Percentiles rank a stretch among this genome's conserved stretches.
These are phyloP conservation scores for Ptychodera flava DNA, from an alignment of 35 echinoderm and acorn worm genomes.

Conservation along the genomic window DNA sequence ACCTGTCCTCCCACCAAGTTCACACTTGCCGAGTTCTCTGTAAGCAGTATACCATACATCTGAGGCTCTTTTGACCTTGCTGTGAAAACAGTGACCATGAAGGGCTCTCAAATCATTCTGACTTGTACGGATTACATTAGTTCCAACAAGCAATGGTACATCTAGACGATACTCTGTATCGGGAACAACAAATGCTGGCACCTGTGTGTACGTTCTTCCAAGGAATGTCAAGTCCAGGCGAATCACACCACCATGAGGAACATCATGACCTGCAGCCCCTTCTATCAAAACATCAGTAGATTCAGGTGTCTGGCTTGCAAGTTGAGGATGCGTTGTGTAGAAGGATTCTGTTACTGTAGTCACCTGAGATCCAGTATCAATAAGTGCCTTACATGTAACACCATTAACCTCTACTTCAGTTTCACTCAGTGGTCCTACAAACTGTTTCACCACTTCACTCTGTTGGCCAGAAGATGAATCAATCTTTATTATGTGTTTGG, in stretches of 20 bases:
- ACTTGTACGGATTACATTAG: conserved; percentile 9
- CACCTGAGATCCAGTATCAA: conserved; percentile 38
- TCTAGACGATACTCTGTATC: neutral
- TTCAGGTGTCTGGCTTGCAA: neutral
- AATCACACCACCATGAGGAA: conserved; percentile 3
- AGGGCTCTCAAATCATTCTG: neutral
- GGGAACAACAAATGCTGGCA: neutral
- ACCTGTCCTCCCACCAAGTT: neutral
- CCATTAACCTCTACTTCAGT: conserved; percentile 5
- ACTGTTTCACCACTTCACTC: neutral
- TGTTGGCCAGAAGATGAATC: too few species aligned
- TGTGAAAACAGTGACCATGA: neutral
- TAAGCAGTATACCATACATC: neutral
- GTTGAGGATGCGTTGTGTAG: neutral
- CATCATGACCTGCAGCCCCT: conserved; percentile 7
- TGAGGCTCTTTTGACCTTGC: neutral
- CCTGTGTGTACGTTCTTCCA: neutral
- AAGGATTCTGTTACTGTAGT: conserved; percentile 16
- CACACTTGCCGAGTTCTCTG: neutral
- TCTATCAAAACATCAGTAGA: neutral
- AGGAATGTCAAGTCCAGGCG: neutral
- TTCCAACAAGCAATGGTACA: neutral
- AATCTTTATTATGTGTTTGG: too few species aligned
- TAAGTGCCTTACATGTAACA: conserved; percentile 1
- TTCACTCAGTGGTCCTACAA: conserved; percentile 5